Conservation (phyloP, 2,888 invertebrate species). For the Scelioninae gen. 2 region DNA sequence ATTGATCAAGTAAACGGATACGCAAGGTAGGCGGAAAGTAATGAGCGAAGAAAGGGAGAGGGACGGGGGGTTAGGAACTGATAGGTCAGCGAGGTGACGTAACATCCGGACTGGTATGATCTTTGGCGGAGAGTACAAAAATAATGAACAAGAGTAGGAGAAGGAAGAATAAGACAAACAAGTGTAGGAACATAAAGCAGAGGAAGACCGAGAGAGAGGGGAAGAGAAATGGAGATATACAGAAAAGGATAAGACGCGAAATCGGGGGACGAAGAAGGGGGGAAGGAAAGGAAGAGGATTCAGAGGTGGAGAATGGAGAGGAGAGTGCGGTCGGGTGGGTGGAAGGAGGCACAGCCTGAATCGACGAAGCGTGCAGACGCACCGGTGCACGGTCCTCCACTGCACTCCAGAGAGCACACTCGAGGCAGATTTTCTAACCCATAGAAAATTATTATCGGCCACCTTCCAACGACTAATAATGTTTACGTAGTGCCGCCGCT, state of each 20-base stretch:
- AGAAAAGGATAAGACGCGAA: too few relatives aligned
- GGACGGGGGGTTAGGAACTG: slow-evolving; percentile 38
- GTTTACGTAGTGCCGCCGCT: slow-evolving; percentile 26
- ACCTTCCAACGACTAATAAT: slow-evolving; percentile 46
- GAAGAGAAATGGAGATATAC: too few relatives aligned
- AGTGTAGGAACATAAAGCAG: slow-evolving; percentile 20
- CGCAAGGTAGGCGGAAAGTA: slow-evolving; percentile 48
- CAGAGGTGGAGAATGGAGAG: too few relatives aligned
- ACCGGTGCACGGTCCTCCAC: slow-evolving; percentile 62
- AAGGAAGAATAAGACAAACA: slow-evolving; percentile 34
- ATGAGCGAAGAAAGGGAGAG: slow-evolving; percentile 20
- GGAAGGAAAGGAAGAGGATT: too few relatives aligned
- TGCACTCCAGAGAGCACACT: slow-evolving; percentile 38
- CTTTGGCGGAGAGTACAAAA: slow-evolving; percentile 48
- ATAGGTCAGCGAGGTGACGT: slow-evolving; percentile 67
- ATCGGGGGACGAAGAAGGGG: neutral
- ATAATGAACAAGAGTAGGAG: slow-evolving; percentile 51
- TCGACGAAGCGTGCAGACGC: slow-evolving; percentile 67
- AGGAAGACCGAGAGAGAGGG: slow-evolving; percentile 16
- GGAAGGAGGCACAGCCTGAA: slow-evolving; percentile 63
- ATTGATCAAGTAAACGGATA: slow-evolving; percentile 28
- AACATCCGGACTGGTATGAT: slow-evolving; percentile 70
- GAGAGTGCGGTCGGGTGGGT: slow-evolving; percentile 1
- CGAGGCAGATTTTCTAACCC: slow-evolving; percentile 15
- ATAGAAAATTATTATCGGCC: slow-evolving; percentile 36